These are phyloP conservation scores for Psettodes erumei DNA, from an alignment of 2,113 vertebrate species.

Conservation along the genomic window DNA sequence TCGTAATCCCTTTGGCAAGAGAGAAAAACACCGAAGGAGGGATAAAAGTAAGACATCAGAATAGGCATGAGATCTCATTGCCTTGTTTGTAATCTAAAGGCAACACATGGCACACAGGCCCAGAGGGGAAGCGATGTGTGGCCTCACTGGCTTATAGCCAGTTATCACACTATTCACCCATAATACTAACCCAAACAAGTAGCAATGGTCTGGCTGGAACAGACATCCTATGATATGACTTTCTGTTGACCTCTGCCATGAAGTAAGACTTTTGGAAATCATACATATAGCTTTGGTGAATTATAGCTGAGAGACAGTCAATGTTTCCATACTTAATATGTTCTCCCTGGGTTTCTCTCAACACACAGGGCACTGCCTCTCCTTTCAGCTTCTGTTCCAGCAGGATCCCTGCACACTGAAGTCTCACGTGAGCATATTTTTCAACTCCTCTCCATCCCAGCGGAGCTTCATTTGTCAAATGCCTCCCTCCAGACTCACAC, in stretches of 20 bases:
- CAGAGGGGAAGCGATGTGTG: constrained; percentile 35
- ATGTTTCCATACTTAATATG: neutral
- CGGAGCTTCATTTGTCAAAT: constrained; percentile 31
- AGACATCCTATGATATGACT: neutral
- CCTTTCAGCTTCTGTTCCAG: constrained; percentile 10
- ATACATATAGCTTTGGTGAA: neutral
- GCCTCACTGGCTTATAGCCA: constrained; percentile 7
- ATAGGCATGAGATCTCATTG: constrained; percentile 22
- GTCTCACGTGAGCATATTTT: constrained; percentile 16
- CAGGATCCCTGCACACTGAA: neutral
- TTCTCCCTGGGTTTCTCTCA: neutral
- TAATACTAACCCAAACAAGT: neutral
- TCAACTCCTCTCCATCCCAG: constrained; percentile 5
- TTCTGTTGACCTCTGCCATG: neutral
- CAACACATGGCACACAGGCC: constrained; percentile 21
- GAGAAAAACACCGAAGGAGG: constrained; percentile 32
- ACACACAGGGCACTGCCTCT: neutral
- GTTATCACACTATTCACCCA: neutral
- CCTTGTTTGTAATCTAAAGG: constrained; percentile 40
- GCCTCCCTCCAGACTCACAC: constrained; percentile 3
- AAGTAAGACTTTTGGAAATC: neutral
- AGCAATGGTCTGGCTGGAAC: neutral
- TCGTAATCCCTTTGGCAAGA: constrained; percentile 70
- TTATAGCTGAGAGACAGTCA: neutral
- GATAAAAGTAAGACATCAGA: constrained; percentile 60